phyloP scores from a whole-genome alignment of 2,797 vertebrate genomes.

The Halcyon smyrnensis region DNA sequence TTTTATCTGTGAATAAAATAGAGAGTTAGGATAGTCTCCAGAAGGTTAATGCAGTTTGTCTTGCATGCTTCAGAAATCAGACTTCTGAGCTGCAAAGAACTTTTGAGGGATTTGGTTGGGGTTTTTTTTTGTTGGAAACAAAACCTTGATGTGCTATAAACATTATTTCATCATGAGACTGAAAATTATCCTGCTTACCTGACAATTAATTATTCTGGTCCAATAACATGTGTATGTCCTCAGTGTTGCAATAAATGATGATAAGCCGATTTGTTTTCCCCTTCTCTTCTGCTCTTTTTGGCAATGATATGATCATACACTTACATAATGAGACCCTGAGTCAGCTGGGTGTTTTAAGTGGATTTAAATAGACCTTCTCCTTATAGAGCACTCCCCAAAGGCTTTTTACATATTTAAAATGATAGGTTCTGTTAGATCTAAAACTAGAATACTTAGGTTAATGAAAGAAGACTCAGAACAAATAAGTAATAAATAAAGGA shows the following conservation, averaged over 20 bases:
- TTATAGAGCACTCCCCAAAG: background rate
- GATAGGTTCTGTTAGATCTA: background rate
- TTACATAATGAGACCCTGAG: slow-evolving; percentile 12
- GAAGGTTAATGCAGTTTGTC: background rate
- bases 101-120: fast-evolving
- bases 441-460: background rate
- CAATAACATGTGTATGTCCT: background rate
- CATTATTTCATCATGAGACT: too few species aligned
- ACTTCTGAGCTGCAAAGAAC: background rate
- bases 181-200: background rate
- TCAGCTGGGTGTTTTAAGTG: slow-evolving; percentile 19
- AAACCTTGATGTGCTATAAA: background rate
- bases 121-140: background rate
- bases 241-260: background rate
- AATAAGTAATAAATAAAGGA: background rate
- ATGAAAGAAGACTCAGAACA: background rate
- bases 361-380: slow-evolving; percentile 39
- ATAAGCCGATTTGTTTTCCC: background rate
- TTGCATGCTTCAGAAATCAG: background rate
- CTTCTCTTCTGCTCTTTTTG: background rate
- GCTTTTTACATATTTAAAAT: background rate
- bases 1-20: background rate
- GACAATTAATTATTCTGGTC: background rate
- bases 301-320: background rate
- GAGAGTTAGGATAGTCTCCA: background rate